Percentiles rank a stretch among this genome's conserved stretches.
Evolutionary conservation across 92 coral and sea anemone genomes (phyloP).

Genomic region (Phenganax subtilis): DNA sequence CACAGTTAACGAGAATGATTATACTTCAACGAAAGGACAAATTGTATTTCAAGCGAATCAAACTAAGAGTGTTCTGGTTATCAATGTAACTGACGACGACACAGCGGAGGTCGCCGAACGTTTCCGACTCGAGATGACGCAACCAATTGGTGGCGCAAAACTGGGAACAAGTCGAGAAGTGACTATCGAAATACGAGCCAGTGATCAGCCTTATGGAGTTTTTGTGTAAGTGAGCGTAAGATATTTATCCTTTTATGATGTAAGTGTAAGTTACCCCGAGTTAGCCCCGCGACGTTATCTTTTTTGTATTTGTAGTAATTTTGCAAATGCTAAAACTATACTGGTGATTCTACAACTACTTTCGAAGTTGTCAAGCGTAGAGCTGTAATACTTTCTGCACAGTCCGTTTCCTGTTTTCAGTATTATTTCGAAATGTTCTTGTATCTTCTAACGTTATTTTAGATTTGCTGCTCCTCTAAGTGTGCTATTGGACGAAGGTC

Average conservation of each 20-base stretch:
- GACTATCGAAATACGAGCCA: slow-evolving; percentile 67
- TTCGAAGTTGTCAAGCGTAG: no score
- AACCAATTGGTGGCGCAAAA: slow-evolving; percentile 72
- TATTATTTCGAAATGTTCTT: neutral
- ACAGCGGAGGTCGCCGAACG: slow-evolving; percentile 73
- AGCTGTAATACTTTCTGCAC: no score
- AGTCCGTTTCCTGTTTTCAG: no score
- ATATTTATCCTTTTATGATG: neutral
- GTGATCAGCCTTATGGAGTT: slow-evolving; percentile 75
- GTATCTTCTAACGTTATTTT: neutral
- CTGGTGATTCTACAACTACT: no score
- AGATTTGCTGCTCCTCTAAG: slow-evolving; percentile 20
- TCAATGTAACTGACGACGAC: slow-evolving; percentile 64
- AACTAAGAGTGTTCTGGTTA: slow-evolving; percentile 34
- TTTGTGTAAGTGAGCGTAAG: slow-evolving; percentile 63
- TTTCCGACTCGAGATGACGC: slow-evolving; percentile 69
- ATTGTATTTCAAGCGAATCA: slow-evolving; percentile 56
- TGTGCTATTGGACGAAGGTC: slow-evolving; percentile 68
- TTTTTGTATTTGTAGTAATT: no score
- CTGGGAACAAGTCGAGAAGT: slow-evolving; percentile 62
- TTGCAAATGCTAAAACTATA: no score
- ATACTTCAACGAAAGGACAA: slow-evolving; percentile 60
- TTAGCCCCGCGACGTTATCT: neutral
- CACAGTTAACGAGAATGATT: slow-evolving; percentile 49
- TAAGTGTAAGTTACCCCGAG: neutral